Conservation (phyloP, 2,888 invertebrate species). For the Octodonta nipae region DNA sequence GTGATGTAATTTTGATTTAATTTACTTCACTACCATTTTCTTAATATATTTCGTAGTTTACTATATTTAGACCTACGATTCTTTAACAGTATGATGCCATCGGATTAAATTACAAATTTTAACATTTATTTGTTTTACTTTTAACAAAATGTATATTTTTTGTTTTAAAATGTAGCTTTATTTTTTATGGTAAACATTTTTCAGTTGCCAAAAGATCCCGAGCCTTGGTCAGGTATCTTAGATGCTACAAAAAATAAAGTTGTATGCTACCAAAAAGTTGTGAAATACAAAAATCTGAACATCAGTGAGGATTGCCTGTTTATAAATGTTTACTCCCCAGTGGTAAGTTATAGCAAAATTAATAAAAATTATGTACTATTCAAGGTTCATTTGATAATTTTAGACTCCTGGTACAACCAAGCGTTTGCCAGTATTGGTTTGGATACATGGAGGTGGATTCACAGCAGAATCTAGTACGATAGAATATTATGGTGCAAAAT, state of each 20-base stretch:
- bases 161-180: no score
- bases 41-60: no score
- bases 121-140: no score
- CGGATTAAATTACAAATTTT: no score
- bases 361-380: background rate
- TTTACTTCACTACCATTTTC: no score
- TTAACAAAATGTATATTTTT: no score
- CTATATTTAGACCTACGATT: no score
- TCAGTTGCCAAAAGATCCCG: conserved; percentile 9
- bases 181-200: no score
- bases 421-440: conserved; percentile 28
- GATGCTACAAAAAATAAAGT: conserved; percentile 11
- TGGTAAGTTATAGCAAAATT: conserved; percentile 8
- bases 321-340: conserved; percentile 15
- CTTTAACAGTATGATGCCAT: no score
- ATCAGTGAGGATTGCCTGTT: conserved; percentile 15
- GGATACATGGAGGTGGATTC: conserved; percentile 32
- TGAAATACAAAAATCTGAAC: conserved; percentile 4
- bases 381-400: no score
- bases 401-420: background rate
- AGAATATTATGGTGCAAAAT: conserved; percentile 16
- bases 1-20: no score
- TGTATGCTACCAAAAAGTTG: conserved; percentile 12
- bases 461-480: conserved; percentile 14
- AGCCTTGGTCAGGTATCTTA: conserved; percentile 13